phyloP scores from a whole-genome alignment of 1,140 invertebrate genomes.

The Stegodyphus mimosarum region DNA sequence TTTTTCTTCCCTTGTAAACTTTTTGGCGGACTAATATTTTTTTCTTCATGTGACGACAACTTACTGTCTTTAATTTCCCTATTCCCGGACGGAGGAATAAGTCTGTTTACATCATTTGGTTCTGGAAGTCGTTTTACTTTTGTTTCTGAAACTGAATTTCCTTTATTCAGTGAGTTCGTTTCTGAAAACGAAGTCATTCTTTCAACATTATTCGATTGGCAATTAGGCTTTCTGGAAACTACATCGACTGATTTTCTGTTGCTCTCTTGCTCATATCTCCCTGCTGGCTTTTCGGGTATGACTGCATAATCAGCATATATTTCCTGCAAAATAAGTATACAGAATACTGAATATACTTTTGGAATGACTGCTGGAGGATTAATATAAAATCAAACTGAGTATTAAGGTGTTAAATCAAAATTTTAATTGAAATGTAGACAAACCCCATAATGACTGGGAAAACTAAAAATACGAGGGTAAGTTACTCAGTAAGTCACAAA shows the following conservation, averaged over 20 bases:
- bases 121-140: not conserved
- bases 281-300: slow-evolving; percentile 15
- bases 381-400: no score
- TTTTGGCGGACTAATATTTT: no score
- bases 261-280: not conserved
- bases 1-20: not conserved
- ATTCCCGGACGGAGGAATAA: no score
- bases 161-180: not conserved
- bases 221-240: not conserved
- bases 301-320: slow-evolving; percentile 46
- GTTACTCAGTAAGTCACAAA: no score
- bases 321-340: not conserved
- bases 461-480: no score
- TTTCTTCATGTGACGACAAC: no score
- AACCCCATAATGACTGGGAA: no score
- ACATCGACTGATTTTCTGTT: not conserved
- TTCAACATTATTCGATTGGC: not conserved
- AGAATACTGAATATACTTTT: no score
- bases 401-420: no score
- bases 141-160: not conserved
- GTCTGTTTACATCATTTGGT: not conserved
- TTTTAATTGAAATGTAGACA: no score
- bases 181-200: slow-evolving; percentile 16
- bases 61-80: no score
- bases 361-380: no score